A percentile compares a stretch with the other conserved stretches of the same genome.
phyloP scores from a whole-genome alignment of 2,797 vertebrate species.

The Otolemur crassicaudatus region DNA sequence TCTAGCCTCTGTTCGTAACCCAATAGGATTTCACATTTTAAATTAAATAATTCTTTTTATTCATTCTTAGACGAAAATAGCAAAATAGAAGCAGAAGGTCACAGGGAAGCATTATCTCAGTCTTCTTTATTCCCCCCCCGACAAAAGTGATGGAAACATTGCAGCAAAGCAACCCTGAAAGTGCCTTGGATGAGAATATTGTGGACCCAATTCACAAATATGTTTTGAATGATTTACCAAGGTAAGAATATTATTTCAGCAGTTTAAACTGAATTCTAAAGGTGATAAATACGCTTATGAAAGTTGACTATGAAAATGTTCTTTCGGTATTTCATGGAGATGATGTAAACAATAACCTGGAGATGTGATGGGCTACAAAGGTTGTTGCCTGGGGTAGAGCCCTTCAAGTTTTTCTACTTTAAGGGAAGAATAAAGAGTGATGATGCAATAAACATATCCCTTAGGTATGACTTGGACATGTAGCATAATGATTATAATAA shows the following conservation, averaged over 20 bases:
- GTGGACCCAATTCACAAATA: slow-evolving; percentile 59
- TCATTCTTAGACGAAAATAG: slow-evolving; percentile 61
- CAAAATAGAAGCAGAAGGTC: slow-evolving; percentile 45
- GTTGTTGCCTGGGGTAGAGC: neutral
- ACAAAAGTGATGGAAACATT: slow-evolving; percentile 51
- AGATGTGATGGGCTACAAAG: neutral
- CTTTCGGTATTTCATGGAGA: neutral
- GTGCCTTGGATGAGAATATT: slow-evolving; percentile 65
- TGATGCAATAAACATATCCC: neutral
- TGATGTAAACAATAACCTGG: neutral
- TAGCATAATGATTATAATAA: neutral
- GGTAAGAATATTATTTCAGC: slow-evolving; percentile 56
- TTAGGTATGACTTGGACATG: neutral
- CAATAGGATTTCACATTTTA: slow-evolving; percentile 18
- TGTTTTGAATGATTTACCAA: slow-evolving; percentile 28
- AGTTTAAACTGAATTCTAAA: slow-evolving; percentile 47
- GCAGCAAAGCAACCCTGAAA: slow-evolving; percentile 44
- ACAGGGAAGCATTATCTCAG: slow-evolving; percentile 14
- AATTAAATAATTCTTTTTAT: slow-evolving; percentile 41
- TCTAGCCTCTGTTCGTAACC: neutral
- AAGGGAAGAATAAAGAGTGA: neutral
- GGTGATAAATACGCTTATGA: neutral
- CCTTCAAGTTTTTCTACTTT: neutral
- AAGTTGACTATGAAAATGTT: neutral
- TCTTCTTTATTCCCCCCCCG: slow-evolving; percentile 23